Base-by-base conservation (phyloP, 2,797 vertebrate genomes). In the Muscicapa striata region DNA sequence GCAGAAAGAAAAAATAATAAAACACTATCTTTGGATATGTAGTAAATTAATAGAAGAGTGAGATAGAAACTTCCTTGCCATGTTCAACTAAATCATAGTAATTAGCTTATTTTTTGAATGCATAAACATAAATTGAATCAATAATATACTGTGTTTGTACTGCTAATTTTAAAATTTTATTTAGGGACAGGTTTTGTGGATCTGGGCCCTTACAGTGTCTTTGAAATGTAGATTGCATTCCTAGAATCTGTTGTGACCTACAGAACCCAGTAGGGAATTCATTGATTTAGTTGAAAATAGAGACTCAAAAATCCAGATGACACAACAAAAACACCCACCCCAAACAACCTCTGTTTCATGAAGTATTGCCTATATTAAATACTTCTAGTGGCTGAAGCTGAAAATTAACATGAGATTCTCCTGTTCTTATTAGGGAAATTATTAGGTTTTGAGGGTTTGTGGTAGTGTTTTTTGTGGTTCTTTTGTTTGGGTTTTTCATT, bases 211-310 rank as follows among this genome's bases (percentile, higher is more conserved):
- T 54, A 34, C 13, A 69, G 13, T 46, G 19, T 54, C 72, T 89
- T 91, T 87, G 79, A 94, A 95, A 86, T 70, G 80, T 66, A 67
- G 30, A 41, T 73, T 89, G 38, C 17, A n/a, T 80, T 62, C 43
- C 52, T 81, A 80, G 57, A 95, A 94, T 41, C 57, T 77, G 17
- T 86, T 95, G 59, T 58, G 51, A 88, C 49, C 67, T 86, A 54
- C 75, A 87, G 57, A 86, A 82, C 23, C 34, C 40, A 86, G 61
- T 14, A 62, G 34, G 58, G 43, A 90, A 87, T 91, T 84, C 17
- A 75, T 15, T 46, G 43, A 80, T 94, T 94, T 77, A 58, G 70
- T 22, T 91, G 73, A 76, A 95, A 95, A 85, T 57, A 81, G 66
- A 79, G 38, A 83, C 11, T 52, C 5, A 91, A 82, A 73, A 85